Evolutionary conservation across 2,113 vertebrate genomes (phyloP), one percentile per base, ranked within the genome.

Genomic region (Austrofundulus limnaeus): DNA sequence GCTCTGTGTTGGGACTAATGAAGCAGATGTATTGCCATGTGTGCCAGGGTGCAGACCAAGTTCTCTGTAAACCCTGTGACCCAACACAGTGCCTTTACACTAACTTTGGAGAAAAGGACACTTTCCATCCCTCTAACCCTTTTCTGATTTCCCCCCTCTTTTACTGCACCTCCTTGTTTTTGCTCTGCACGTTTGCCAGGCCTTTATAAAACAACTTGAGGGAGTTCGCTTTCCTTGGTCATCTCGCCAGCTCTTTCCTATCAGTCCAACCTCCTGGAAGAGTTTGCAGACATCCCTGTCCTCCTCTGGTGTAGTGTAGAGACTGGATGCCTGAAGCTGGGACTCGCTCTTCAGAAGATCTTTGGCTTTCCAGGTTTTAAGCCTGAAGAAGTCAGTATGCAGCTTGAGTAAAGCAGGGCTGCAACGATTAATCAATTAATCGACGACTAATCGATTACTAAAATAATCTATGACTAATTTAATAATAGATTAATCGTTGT

Each of bases 191-290:
- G 15, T 66, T 78, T 77, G 87, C 83, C 85, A 88, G 68, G 64
- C 81, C 80, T 87, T 84, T 78, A 84, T 82, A 82, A 81, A 87
- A 79, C 64, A 79, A 73, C 83, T 68, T n/a, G 57, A 81, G 72
- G 61, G 72, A 85, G 76, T 78, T 84, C 15, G 50, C 77, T 84
- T 81, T 81, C 72, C 80, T 70, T 23, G 61, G 50, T 84, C 73
- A 20, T 42, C 37, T 52, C 77, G 84, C 86, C 86, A 87, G 82
- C 74, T 80, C 79, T 80, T 89, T 89, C 88, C 86, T 88, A 85
- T 90, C 86, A 87, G 84, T 88, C 85, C 87, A 84, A 81, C 86
- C 86, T 78, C 72, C 83, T 88, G 66, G 70, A 90, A 83, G 78
- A 80, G 77, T 55, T 70, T 43, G 50, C 63, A 79, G 80, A 80